Conservation (phyloP, 2,888 invertebrate species). For the Oscheius sp. region DNA sequence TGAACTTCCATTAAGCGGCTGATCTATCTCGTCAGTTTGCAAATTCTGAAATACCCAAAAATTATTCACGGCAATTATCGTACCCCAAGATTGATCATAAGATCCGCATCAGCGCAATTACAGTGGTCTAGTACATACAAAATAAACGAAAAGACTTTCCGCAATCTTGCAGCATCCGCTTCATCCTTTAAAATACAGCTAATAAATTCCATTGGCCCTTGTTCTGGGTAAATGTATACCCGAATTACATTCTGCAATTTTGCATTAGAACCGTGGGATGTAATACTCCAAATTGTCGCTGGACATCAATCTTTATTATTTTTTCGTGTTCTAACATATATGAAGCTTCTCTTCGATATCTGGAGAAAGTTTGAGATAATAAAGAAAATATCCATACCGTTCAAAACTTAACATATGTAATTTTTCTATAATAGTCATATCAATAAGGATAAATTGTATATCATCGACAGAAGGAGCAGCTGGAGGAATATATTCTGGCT, state of each 20-base stretch:
- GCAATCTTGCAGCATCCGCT: neutral
- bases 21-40: neutral
- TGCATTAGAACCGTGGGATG: neutral
- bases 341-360: neutral
- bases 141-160: neutral
- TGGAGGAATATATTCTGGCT: too few species aligned
- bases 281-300: neutral
- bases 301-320: constrained; percentile 15
- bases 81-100: constrained; percentile 16
- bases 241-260: neutral
- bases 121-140: neutral
- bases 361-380: neutral
- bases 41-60: neutral
- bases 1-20: neutral
- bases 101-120: neutral
- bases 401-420: constrained; percentile 2
- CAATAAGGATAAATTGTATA: neutral
- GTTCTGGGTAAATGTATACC: constrained; percentile 9
- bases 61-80: neutral
- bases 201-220: constrained; percentile 12
- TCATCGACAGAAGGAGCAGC: neutral
- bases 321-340: neutral
- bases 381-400: neutral
- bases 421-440: constrained; percentile 8
- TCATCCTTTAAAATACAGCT: neutral